phyloP scores from a whole-genome alignment of 2,888 invertebrate genomes.

The Hetaerina titia region DNA sequence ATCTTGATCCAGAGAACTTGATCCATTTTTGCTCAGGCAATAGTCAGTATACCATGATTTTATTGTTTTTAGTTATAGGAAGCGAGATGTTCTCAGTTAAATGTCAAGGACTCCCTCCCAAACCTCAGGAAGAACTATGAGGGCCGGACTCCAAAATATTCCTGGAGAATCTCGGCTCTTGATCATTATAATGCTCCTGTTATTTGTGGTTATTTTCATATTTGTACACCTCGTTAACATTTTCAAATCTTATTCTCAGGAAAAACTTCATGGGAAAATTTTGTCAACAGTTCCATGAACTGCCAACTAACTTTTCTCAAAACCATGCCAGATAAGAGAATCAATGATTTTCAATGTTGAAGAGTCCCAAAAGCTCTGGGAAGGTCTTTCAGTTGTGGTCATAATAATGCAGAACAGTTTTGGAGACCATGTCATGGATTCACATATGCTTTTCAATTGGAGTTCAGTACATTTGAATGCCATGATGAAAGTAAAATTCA shows the following conservation, averaged over 20 bases:
- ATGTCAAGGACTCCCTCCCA: background rate
- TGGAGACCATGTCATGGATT: background rate
- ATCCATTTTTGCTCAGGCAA: background rate
- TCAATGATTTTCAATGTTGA: background rate
- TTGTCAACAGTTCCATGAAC: background rate
- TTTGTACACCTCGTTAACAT: background rate
- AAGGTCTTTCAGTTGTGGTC: background rate
- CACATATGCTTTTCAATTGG: background rate
- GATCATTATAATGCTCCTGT: background rate
- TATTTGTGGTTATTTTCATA: background rate
- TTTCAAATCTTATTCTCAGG: background rate
- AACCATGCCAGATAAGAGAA: background rate
- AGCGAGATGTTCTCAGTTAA: background rate
- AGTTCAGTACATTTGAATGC: background rate
- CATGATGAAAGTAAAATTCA: background rate
- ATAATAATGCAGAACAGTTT: background rate
- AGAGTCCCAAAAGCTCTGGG: background rate
- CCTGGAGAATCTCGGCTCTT: background rate
- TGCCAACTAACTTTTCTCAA: background rate
- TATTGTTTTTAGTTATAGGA: background rate
- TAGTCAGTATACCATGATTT: background rate
- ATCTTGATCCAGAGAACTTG: background rate
- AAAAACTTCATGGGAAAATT: background rate
- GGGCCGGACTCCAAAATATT: background rate
- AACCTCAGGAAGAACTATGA: background rate